Evolutionary conservation across 2,113 vertebrate species (phyloP).

Genomic region (Propithecus coquereli): DNA sequence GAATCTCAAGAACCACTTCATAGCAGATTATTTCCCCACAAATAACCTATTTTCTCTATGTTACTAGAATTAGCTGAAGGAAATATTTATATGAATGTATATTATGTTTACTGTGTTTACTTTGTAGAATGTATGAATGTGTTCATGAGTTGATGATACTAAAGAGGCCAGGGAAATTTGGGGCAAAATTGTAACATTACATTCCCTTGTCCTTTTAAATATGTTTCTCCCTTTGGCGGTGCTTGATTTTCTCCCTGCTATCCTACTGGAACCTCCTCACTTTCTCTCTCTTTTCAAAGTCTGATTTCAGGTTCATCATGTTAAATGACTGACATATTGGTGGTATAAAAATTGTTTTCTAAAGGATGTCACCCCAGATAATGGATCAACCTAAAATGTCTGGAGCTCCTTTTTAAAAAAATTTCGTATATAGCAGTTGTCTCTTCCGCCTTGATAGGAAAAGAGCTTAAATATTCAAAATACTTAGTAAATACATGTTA

Average conservation of each 20-base stretch:
- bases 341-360: conserved; percentile 1
- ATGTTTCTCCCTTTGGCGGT: background rate
- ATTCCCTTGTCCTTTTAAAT: background rate
- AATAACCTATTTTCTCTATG: background rate
- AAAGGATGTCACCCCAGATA: background rate
- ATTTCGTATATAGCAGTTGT: background rate
- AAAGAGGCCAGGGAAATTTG: background rate
- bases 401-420: background rate
- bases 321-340: background rate
- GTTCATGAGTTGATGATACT: background rate
- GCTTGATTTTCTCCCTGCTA: background rate
- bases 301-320: background rate
- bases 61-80: background rate
- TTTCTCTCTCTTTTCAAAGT: background rate
- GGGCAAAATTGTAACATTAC: background rate
- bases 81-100: background rate
- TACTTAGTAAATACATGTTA: background rate
- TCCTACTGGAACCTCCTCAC: background rate
- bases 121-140: background rate
- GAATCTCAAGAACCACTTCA: background rate
- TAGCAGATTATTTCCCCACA: background rate
- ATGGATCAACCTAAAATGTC: background rate
- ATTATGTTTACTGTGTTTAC: background rate
- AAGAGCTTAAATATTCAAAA: background rate
- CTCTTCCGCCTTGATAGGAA: background rate